Evolutionary conservation across 2,113 vertebrate species (phyloP).

Genomic region (Sturnus vulgaris): DNA sequence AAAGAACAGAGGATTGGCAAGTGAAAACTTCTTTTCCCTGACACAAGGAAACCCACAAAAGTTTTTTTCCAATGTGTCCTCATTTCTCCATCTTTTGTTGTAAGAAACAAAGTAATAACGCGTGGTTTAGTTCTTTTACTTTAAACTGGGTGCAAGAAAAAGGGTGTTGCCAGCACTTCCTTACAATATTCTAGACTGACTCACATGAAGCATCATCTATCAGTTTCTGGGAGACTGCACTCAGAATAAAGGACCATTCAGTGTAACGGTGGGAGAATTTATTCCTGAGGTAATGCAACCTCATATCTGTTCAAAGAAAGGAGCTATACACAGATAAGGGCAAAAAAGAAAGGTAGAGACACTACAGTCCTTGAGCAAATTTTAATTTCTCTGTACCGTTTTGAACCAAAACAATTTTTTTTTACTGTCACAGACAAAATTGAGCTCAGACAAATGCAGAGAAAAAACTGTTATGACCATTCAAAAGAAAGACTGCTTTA

Average conservation of each 20-base stretch:
- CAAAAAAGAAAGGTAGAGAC: not conserved
- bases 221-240: not conserved
- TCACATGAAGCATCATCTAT: not conserved
- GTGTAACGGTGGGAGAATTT: not conserved
- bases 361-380: not conserved
- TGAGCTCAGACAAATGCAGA: not conserved
- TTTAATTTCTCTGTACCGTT: slow-evolving; percentile 48
- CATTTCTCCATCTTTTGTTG: not conserved
- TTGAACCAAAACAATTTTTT: slow-evolving; percentile 28
- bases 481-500: slow-evolving; percentile 21
- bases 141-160: not conserved
- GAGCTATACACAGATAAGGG: not conserved
- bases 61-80: not conserved
- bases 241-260: not conserved
- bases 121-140: not conserved
- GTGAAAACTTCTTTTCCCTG: not conserved
- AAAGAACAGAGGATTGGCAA: not conserved
- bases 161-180: not conserved
- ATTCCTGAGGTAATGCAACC: not conserved
- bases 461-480: slow-evolving; percentile 16
- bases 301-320: not conserved
- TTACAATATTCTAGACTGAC: not conserved
- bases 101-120: not conserved
- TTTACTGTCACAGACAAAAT: slow-evolving; percentile 37
- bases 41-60: not conserved